phyloP scores from a whole-genome alignment of 1,140 invertebrate genomes.

The Lepidostoma basale region DNA sequence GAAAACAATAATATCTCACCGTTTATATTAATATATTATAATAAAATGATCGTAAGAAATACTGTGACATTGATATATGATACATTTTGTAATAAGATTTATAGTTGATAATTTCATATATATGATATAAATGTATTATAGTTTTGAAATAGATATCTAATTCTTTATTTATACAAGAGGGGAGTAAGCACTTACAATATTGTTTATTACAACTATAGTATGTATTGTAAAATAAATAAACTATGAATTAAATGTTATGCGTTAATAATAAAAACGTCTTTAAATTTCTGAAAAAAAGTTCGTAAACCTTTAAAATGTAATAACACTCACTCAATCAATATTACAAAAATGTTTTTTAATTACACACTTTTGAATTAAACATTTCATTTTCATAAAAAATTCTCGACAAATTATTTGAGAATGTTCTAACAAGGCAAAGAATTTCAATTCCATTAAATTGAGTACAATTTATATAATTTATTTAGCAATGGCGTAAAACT shows the following conservation, averaged over 20 bases:
- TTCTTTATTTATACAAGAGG: constrained; percentile 40
- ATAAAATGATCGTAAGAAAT: constrained; percentile 33
- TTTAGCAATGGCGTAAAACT: too few relatives aligned
- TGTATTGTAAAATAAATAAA: constrained; percentile 64
- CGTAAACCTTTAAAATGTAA: neutral
- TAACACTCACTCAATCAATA: too few relatives aligned
- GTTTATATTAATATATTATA: constrained; percentile 29
- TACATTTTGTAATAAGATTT: constrained; percentile 32
- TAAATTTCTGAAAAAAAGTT: neutral
- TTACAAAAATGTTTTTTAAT: too few relatives aligned
- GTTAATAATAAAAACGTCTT: constrained; percentile 57
- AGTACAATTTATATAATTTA: too few relatives aligned
- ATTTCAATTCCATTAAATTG: too few relatives aligned
- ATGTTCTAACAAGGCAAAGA: too few relatives aligned
- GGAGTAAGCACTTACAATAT: constrained; percentile 44
- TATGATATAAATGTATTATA: constrained; percentile 36
- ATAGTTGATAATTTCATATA: constrained; percentile 40
- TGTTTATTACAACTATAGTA: constrained; percentile 59
- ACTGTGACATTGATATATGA: constrained; percentile 43
- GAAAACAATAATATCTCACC: constrained; percentile 46
- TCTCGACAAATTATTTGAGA: too few relatives aligned
- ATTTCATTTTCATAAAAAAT: too few relatives aligned
- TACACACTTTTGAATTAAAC: too few relatives aligned
- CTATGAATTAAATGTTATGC: constrained; percentile 65
- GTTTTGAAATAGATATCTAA: constrained; percentile 43